Evolutionary conservation across 2,113 vertebrate species (phyloP).

Genomic region (Colaptes auratus): DNA sequence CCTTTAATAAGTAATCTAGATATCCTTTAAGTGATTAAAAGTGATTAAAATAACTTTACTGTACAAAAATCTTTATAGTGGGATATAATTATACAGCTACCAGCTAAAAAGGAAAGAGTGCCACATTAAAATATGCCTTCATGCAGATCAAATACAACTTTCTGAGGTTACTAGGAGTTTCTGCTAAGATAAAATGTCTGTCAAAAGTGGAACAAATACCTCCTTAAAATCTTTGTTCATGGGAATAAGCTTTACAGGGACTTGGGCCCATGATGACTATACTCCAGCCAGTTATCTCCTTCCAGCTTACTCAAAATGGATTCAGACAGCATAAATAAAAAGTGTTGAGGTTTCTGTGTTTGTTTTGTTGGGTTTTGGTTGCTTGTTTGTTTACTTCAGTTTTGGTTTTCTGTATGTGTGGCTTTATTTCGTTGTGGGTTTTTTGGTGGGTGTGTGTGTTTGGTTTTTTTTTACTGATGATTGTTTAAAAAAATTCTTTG

Average conservation of each 20-base stretch:
- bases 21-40: neutral
- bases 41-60: neutral
- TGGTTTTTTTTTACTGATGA: neutral
- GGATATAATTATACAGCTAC: neutral
- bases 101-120: neutral
- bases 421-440: neutral
- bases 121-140: neutral
- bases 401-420: no score
- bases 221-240: neutral
- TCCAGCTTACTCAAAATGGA: neutral
- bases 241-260: neutral
- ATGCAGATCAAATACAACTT: neutral
- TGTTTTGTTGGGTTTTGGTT: no score
- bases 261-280: neutral
- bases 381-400: no score
- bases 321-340: neutral
- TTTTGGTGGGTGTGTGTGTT: neutral
- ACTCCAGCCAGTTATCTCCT: neutral
- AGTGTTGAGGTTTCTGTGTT: accelerated
- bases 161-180: neutral
- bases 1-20: neutral
- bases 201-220: neutral
- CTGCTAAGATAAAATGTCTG: neutral
- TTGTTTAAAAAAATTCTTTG: neutral
- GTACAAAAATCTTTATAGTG: neutral